phyloP scores from a whole-genome alignment of 2,797 vertebrate genomes.

The Aeoliscus strigatus region DNA sequence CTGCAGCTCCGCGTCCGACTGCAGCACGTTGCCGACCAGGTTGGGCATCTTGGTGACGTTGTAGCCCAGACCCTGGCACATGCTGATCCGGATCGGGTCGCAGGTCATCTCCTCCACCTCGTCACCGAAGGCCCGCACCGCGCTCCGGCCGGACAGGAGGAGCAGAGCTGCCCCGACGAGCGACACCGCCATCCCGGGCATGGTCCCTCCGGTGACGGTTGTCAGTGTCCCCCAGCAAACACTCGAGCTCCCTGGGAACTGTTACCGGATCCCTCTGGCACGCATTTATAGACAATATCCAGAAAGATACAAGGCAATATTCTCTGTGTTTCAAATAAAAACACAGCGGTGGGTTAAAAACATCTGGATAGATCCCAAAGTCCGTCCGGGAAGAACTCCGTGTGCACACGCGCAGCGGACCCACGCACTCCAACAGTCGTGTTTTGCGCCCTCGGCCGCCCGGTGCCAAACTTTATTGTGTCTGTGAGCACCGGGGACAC shows the following conservation, averaged over 20 bases:
- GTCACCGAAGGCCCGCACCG: slow-evolving; percentile 80
- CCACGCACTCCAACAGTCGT: slow-evolving; percentile 8
- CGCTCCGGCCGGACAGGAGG: slow-evolving; percentile 39
- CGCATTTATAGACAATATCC: slow-evolving; percentile 40
- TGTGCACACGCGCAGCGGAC: slow-evolving; percentile 10
- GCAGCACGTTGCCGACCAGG: slow-evolving; percentile 92
- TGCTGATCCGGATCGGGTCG: slow-evolving; percentile 94
- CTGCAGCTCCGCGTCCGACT: slow-evolving; percentile 95
- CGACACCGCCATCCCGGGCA: slow-evolving; percentile 42
- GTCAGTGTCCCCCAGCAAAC: slow-evolving; percentile 4
- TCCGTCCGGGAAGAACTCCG: slow-evolving; percentile 10
- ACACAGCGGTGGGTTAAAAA: neutral
- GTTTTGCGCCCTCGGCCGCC: slow-evolving; percentile 39
- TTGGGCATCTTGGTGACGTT: slow-evolving; percentile 99
- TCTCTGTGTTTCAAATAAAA: neutral
- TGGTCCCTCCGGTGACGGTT: slow-evolving; percentile 18
- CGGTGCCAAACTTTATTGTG: slow-evolving; percentile 63
- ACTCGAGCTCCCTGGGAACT: slow-evolving; percentile 19
- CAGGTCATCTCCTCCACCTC: slow-evolving; percentile 90
- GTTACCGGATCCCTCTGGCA: slow-evolving; percentile 30
- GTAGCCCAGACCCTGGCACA: slow-evolving; percentile 97
- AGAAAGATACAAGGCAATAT: slow-evolving; percentile 4
- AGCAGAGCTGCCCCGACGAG: slow-evolving; percentile 44
- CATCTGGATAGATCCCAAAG: slow-evolving; percentile 18
- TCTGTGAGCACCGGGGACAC: slow-evolving; percentile 40